Base-by-base conservation (phyloP, 2,888 invertebrate species). In the Torymus texanus region DNA sequence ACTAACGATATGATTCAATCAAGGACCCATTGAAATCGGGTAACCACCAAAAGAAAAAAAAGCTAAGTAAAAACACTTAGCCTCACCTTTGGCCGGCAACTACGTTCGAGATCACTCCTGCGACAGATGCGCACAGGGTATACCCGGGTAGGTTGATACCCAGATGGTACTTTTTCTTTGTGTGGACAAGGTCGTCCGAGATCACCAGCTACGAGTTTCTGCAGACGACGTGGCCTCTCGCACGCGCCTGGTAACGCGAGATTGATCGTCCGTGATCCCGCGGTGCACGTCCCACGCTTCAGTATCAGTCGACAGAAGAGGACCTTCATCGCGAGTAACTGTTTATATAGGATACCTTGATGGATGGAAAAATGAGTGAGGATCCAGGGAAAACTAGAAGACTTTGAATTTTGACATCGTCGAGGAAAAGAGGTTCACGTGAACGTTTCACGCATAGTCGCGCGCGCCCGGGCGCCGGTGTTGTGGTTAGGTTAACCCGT, bases 41-140 rank as follows among this genome's bases (percentile, higher is more conserved):
- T 41, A 24, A 14, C 11, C 41, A 8, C 41, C 41, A 8, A 41
- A 41, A 41, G 10, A 8, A 41, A 41, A 21, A 21, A 21, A 21
- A 2, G 2, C 5, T 8, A 41, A 5, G 8, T 0, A 41, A 41
- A 8, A 41, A 8, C 5, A 41, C 41, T 8, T 1, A 21, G 2
- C 14, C 1, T 51, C 41, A 85, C 85, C 83, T 85, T 84, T 1
- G 84, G 84, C 2, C 83, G 82, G n/a, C 86, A 87, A 24, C 83
- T 79, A 56, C 83, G 82, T 41, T 85, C 83, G 74, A 86, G 79
- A 67, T 91, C 90, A 13, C 85, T 87, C 3, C 90, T 88, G 0
- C 90, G 88, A 83, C 91, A 91, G 61, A 91, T 84, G 79, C 87
- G 86, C 65, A 91, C 89, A 5, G 86, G 79, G 67, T 90, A 90